phyloP scores from a whole-genome alignment of 2,797 vertebrate genomes.

The Sebastes vulpes region DNA sequence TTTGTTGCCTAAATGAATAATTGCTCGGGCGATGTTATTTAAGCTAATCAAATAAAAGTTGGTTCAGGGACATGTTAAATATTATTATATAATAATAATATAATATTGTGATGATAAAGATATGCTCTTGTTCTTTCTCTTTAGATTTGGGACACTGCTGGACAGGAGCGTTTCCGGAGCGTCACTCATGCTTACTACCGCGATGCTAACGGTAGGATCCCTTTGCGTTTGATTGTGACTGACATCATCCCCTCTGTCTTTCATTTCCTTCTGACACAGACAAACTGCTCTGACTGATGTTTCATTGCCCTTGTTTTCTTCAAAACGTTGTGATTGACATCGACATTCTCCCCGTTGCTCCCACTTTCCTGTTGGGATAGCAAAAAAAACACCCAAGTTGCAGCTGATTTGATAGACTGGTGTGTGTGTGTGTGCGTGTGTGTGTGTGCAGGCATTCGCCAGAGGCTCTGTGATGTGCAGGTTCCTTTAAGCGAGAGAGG shows the following conservation, averaged over 20 bases:
- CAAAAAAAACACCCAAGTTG: not conserved
- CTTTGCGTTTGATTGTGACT: slow-evolving; percentile 11
- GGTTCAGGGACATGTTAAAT: not conserved
- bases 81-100: not conserved
- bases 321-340: not conserved
- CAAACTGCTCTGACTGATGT: not conserved
- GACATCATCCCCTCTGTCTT: not conserved
- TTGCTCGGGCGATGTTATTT: not conserved
- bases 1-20: too few species aligned
- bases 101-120: not conserved
- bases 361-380: not conserved
- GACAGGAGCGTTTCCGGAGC: slow-evolving; percentile 92
- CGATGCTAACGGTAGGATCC: slow-evolving; percentile 90
- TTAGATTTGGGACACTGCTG: slow-evolving; percentile 94
- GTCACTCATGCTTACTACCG: slow-evolving; percentile 93
- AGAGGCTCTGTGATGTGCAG: slow-evolving; percentile 13
- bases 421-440: not conserved
- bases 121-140: slow-evolving; percentile 2
- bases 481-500: slow-evolving; percentile 14
- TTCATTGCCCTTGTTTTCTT: slow-evolving; percentile 10
- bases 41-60: not conserved
- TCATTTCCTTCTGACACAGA: not conserved
- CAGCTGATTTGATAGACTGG: slow-evolving; percentile 16
- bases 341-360: not conserved
- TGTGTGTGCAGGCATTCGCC: not conserved